A percentile compares a stretch with the other conserved stretches of the same genome.
These are phyloP conservation scores for Drosophila anceps DNA, from an alignment of 2,888 invertebrate genomes.

Conservation along the genomic window DNA sequence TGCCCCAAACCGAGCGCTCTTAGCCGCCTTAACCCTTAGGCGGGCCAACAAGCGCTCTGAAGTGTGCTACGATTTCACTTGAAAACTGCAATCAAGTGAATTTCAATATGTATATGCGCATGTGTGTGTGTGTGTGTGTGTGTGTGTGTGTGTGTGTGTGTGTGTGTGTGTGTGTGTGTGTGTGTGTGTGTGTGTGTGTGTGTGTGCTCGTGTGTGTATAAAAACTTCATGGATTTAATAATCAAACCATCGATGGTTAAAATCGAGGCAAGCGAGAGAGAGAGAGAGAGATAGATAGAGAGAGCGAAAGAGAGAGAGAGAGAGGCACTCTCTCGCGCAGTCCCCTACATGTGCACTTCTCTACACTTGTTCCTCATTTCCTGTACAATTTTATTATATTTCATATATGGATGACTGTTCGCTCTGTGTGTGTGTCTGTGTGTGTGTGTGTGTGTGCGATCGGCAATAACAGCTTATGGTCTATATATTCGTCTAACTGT, in stretches of 20 bases:
- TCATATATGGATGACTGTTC: slow-evolving; percentile 63
- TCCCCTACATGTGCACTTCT: slow-evolving; percentile 33
- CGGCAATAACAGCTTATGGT: slow-evolving; percentile 48
- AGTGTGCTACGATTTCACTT: slow-evolving; percentile 83
- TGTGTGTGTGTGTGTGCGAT: slow-evolving; percentile 46
- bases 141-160: slow-evolving; percentile 41
- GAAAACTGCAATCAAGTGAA: slow-evolving; percentile 83
- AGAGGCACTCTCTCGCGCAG: neutral
- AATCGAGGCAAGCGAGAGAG: slow-evolving; percentile 45
- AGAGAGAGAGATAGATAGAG: neutral
- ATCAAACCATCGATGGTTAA: slow-evolving; percentile 78
- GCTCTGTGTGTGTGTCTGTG: slow-evolving; percentile 27
- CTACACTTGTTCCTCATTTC: slow-evolving; percentile 80
- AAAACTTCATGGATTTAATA: slow-evolving; percentile 83
- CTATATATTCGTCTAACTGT: slow-evolving; percentile 26
- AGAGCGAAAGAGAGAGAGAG: neutral
- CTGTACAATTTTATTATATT: slow-evolving; percentile 83
- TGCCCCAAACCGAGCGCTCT: neutral
- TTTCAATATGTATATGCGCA: slow-evolving; percentile 72
- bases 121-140: slow-evolving; percentile 16
- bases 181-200: slow-evolving; percentile 55
- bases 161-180: slow-evolving; percentile 45
- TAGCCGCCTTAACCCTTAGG: slow-evolving; percentile 66
- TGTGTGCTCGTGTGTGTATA: slow-evolving; percentile 52
- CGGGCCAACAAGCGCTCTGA: slow-evolving; percentile 72